Evolutionary conservation across 53 echinoderm and acorn worm species (phyloP).

Genomic region (Crossaster papposus): DNA sequence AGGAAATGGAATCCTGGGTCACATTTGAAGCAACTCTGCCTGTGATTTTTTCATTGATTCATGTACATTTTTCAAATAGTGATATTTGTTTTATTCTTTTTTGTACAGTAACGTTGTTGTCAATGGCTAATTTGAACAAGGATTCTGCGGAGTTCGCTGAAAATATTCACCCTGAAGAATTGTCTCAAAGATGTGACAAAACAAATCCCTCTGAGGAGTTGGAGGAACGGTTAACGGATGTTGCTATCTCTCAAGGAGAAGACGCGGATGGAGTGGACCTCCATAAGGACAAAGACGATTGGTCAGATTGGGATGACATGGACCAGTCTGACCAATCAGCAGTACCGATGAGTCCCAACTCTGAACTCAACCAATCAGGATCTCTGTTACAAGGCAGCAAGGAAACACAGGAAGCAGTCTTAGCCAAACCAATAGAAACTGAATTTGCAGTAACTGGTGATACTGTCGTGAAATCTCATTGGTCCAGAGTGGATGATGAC

Average conservation of each 20-base stretch:
- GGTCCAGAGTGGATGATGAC: slow-evolving; percentile 39
- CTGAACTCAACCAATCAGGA: slow-evolving; percentile 39
- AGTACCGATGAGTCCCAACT: background rate
- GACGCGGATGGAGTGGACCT: slow-evolving; percentile 2
- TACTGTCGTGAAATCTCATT: slow-evolving; percentile 3
- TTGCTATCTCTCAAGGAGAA: background rate
- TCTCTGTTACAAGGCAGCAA: background rate
- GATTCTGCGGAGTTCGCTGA: slow-evolving; percentile 2
- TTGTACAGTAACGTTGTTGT: slow-evolving; percentile 48
- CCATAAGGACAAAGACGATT: slow-evolving; percentile 61
- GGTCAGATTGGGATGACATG: slow-evolving; percentile 88
- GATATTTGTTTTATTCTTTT: background rate
- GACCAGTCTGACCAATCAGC: slow-evolving; percentile 46
- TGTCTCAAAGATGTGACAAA: slow-evolving; percentile 3
- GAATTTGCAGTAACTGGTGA: background rate
- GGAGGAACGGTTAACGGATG: background rate
- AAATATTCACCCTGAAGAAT: background rate
- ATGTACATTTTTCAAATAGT: background rate
- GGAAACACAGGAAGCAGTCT: slow-evolving; percentile 5
- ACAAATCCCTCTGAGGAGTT: slow-evolving; percentile 7
- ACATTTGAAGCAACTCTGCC: too few relatives aligned
- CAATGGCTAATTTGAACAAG: slow-evolving; percentile 36
- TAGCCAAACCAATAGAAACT: background rate
- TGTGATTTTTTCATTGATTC: too few relatives aligned
- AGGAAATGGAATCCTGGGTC: too few relatives aligned